Conservation (phyloP, 1,140 invertebrate genomes). For the Aplysia californica region DNA sequence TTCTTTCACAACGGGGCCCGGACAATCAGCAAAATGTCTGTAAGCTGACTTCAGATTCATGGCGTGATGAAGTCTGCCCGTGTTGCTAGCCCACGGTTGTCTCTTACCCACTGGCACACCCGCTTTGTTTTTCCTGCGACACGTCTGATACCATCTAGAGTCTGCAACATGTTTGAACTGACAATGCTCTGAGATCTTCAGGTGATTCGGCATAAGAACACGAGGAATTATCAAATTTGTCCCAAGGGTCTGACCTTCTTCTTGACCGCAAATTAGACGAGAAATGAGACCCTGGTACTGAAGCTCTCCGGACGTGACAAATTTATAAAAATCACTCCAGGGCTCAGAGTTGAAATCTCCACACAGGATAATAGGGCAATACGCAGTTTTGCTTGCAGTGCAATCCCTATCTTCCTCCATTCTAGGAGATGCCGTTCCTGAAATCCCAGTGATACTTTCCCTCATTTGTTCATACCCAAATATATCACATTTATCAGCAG, state of each 20-base stretch:
- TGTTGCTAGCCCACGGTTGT: not conserved
- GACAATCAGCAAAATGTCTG: conserved; percentile 37
- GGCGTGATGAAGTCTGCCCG: conserved; percentile 47
- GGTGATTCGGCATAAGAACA: conserved; percentile 71
- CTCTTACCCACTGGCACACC: not conserved
- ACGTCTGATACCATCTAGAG: not conserved
- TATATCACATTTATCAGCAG: too few species aligned
- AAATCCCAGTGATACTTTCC: too few species aligned
- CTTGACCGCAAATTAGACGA: conserved; percentile 61
- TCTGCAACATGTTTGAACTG: conserved; percentile 69
- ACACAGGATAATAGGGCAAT: conserved; percentile 84
- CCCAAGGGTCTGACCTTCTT: conserved; percentile 33
- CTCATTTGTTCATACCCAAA: too few species aligned
- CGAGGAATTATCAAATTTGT: conserved; percentile 38
- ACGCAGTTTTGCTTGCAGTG: too few species aligned
- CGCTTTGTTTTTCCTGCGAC: not conserved
- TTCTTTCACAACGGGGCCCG: conserved; percentile 25
- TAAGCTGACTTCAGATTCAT: conserved; percentile 65
- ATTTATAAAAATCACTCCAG: conserved; percentile 77
- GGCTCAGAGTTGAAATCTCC: conserved; percentile 91
- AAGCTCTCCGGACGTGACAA: conserved; percentile 77
- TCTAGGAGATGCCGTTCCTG: too few species aligned
- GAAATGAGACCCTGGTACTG: conserved; percentile 69
- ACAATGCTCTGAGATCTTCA: conserved; percentile 75
- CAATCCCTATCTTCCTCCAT: too few species aligned